These are phyloP conservation scores for Drosophila gunungcola DNA, from an alignment of 1,140 invertebrate species.

Conservation along the genomic window DNA sequence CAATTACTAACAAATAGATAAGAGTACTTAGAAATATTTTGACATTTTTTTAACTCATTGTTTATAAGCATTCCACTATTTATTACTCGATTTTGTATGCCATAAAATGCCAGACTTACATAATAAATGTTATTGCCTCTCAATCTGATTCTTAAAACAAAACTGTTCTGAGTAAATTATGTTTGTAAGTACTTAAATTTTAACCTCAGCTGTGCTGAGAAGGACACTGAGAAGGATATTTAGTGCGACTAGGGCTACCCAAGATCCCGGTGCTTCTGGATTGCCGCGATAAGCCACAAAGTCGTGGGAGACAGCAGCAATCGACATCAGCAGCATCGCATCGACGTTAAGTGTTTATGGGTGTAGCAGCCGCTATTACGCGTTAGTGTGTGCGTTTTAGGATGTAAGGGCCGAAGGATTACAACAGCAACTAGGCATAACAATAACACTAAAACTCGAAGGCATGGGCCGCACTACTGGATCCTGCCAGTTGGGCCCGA, in stretches of 20 bases:
- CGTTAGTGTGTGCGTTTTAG: constrained; percentile 1
- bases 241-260: constrained; percentile 27
- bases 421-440: constrained; percentile 54
- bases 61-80: no score
- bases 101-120: no score
- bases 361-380: constrained; percentile 39
- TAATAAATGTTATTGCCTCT: no score
- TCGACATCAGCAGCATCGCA: constrained; percentile 53
- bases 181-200: no score
- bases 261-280: constrained; percentile 37
- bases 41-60: no score
- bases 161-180: no score
- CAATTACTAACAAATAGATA: no score
- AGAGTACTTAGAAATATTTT: no score
- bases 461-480: constrained; percentile 17
- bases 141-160: no score
- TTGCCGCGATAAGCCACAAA: constrained; percentile 72
- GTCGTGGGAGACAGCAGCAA: constrained; percentile 63
- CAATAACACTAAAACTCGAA: constrained; percentile 68
- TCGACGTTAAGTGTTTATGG: constrained; percentile 77
- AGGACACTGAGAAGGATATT: constrained; percentile 44
- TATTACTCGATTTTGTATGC: no score
- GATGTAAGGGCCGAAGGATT: constrained; percentile 29
- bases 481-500: constrained; percentile 11
- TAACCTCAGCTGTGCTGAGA: neutral